A percentile compares a stretch with the other conserved stretches of the same genome.
Conservation (phyloP, 2,797 vertebrate species). For the Xenentodon cancila region DNA sequence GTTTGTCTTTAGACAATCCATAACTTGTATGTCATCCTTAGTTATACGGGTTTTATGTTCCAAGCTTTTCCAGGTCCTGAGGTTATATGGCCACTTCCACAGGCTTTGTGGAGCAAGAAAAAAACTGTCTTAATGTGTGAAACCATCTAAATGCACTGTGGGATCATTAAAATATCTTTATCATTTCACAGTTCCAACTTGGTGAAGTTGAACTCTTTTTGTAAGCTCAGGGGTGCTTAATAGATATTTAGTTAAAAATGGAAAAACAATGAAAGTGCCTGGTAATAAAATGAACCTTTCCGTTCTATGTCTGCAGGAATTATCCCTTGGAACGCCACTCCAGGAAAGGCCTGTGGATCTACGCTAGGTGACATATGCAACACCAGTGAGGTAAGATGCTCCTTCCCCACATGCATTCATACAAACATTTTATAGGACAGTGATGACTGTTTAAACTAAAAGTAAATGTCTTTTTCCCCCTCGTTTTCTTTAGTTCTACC, state of each 20-base stretch:
- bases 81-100: neutral
- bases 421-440: neutral
- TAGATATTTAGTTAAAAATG: too few relatives aligned
- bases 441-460: neutral
- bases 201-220: neutral
- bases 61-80: too few relatives aligned
- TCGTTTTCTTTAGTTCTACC: conserved; percentile 90
- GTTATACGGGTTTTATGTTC: neutral
- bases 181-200: neutral
- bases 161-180: neutral
- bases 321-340: conserved; percentile 94
- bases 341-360: conserved; percentile 92
- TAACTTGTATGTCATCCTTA: neutral
- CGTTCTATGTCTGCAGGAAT: conserved; percentile 84
- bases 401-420: neutral
- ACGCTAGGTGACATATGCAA: conserved; percentile 91
- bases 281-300: conserved; percentile 4
- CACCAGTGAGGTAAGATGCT: conserved; percentile 87
- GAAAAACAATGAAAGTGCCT: neutral
- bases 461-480: too few relatives aligned
- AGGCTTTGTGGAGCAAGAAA: neutral
- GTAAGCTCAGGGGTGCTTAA: neutral
- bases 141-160: neutral
- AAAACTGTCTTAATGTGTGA: conserved; percentile 1
- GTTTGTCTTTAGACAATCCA: too few relatives aligned